phyloP scores from a whole-genome alignment of 1,140 invertebrate species.

The Drosophila pruinosa region DNA sequence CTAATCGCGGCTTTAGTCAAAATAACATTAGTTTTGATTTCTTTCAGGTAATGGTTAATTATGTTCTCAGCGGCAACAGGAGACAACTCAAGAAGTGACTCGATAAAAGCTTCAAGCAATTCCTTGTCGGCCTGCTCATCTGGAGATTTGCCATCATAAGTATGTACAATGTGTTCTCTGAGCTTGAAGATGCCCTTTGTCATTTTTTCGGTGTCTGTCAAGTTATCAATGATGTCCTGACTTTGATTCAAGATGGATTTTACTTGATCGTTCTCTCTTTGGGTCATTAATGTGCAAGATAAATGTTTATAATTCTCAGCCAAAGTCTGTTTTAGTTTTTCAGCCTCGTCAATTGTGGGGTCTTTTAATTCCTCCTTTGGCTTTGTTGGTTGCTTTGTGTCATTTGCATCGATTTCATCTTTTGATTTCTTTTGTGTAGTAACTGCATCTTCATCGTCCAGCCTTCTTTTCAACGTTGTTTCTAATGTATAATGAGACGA shows the following conservation, averaged over 20 bases:
- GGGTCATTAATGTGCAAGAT: not conserved
- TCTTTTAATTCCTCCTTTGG: constrained; percentile 12
- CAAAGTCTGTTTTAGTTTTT: not conserved
- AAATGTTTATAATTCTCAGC: constrained; percentile 3
- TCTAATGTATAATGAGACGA: constrained; percentile 9
- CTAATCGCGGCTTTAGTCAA: constrained; percentile 45
- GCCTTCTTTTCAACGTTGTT: constrained; percentile 25
- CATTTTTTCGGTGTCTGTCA: constrained; percentile 31
- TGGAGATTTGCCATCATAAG: constrained; percentile 55
- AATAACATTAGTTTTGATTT: constrained; percentile 57
- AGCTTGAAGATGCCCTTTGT: constrained; percentile 63
- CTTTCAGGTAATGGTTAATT: constrained; percentile 36
- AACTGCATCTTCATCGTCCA: constrained; percentile 23
- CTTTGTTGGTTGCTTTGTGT: constrained; percentile 15
- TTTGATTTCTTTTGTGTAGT: constrained; percentile 29
- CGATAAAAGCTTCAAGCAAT: constrained; percentile 54
- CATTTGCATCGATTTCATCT: constrained; percentile 20
- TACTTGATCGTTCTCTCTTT: not conserved
- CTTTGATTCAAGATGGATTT: constrained; percentile 16
- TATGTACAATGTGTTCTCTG: constrained; percentile 75
- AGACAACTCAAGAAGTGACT: constrained; percentile 42
- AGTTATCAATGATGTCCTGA: constrained; percentile 45
- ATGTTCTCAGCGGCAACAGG: constrained; percentile 44
- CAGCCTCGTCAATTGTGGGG: constrained; percentile 1
- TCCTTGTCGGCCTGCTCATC: constrained; percentile 22